A percentile compares a stretch with the other conserved stretches of the same genome.
phyloP scores from a whole-genome alignment of 1,140 invertebrate genomes.

The Psix sp. region DNA sequence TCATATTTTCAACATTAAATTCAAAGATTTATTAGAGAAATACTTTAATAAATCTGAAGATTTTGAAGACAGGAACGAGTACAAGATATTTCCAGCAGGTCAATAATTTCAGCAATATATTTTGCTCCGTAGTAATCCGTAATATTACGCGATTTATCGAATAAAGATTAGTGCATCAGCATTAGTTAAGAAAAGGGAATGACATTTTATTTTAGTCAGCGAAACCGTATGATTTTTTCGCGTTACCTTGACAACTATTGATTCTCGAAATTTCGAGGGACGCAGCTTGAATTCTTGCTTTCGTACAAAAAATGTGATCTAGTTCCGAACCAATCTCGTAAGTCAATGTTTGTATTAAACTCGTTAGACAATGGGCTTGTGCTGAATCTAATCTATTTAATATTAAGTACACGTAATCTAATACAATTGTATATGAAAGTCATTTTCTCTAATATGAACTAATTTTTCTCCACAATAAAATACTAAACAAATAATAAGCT shows the following conservation, averaged over 20 bases:
- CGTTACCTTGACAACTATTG: slow-evolving; percentile 44
- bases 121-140: not conserved
- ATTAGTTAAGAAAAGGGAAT: slow-evolving; percentile 7
- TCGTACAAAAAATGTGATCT: slow-evolving; percentile 17
- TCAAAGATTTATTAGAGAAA: no score
- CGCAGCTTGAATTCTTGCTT: slow-evolving; percentile 17
- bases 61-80: no score
- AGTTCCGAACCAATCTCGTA: not conserved
- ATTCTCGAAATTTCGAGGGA: slow-evolving; percentile 38
- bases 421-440: no score
- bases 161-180: not conserved
- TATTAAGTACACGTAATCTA: no score
- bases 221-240: slow-evolving; percentile 39
- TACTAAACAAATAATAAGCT: no score
- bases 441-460: no score
- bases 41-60: no score
- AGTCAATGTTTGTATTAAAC: slow-evolving; percentile 21
- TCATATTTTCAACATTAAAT: no score
- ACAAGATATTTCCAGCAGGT: no score
- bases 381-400: no score
- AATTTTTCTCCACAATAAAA: no score
- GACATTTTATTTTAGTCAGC: slow-evolving; percentile 13
- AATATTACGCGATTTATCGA: not conserved
- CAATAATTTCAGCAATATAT: not conserved
- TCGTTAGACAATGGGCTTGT: slow-evolving; percentile 4